These are phyloP conservation scores for Anthoptus insignis DNA, from an alignment of 2,888 invertebrate genomes.

Conservation along the genomic window DNA sequence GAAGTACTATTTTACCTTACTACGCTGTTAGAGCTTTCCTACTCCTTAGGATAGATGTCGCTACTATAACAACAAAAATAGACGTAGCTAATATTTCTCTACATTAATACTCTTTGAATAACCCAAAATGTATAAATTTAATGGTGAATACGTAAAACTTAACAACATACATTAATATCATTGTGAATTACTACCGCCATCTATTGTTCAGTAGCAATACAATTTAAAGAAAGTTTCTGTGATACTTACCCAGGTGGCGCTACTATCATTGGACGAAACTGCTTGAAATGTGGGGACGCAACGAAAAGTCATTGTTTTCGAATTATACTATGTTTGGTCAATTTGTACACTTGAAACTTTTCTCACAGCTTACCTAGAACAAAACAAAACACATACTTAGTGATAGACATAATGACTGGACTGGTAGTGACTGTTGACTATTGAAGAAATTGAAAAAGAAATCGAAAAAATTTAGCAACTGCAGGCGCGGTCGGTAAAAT, in stretches of 20 bases:
- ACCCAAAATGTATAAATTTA: neutral
- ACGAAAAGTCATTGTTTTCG: conserved; percentile 88
- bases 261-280: conserved; percentile 88
- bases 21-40: neutral
- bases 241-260: conserved; percentile 89
- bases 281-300: conserved; percentile 90
- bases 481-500: too few relatives aligned
- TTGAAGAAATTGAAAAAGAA: too few relatives aligned
- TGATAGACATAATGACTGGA: too few relatives aligned
- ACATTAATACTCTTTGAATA: neutral
- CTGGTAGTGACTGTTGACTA: too few relatives aligned
- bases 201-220: conserved; percentile 36
- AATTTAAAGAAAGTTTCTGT: conserved; percentile 23
- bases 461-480: too few relatives aligned
- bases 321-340: conserved; percentile 50
- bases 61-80: neutral
- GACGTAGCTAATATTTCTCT: neutral
- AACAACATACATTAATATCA: too few relatives aligned
- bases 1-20: conserved; percentile 35
- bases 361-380: conserved; percentile 90
- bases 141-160: too few relatives aligned
- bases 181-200: conserved; percentile 7
- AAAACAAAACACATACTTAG: conserved; percentile 72
- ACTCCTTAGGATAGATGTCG: conserved; percentile 14
- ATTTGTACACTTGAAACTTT: conserved; percentile 57